Base-by-base conservation (phyloP, 2,888 invertebrate genomes). In the Eupithecia vulgata region DNA sequence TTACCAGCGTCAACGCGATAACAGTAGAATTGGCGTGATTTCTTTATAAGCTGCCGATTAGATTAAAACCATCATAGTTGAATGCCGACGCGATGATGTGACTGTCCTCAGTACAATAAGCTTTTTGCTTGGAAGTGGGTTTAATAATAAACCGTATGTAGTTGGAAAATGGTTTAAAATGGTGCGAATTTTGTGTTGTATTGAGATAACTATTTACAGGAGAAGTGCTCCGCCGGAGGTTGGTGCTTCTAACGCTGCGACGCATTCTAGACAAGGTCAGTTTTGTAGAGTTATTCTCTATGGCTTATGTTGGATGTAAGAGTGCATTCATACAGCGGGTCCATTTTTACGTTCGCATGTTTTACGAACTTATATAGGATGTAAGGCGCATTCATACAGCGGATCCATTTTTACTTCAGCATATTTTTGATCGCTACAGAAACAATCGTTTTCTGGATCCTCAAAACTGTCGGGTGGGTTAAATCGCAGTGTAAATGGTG, bases 201-300 rank as follows among this genome's bases (percentile, higher is more conserved):
- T 76, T 13, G 75, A 71, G 42, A 57, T 73, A 72, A 69, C 48
- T 67, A 17, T 75, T 75, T 64, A 68, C 84, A 94, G 94, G 76
- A 85, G 93, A 75, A 91, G 92, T 73, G 92, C 90, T 13, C 92
- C 92, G 12, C 94, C 93, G 1, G 94, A 94, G 81, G 84, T 93
- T 0, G 91, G 90, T 0, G 86, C 90, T 1, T 85, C 90, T 8
- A 85, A 91, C 10, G 71, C 72, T 57, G 88, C 91, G 2, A 92
- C 92, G 67, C 94, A 94, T 83, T 93, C 94, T 6, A 88, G 94
- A 84, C 94, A 94, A 92, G 94, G 94, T 94, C 6, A 88, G 61
- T 67, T 59, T 64, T 65, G 0, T 59, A 6, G 12, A 30, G 6
- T 25, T 15, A 12, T 30, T 59, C 15, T 30, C 15, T 59, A 30